Evolutionary conservation across 2,113 vertebrate species (phyloP), one percentile per base, ranked within the genome.

Genomic region (Serilophus lunatus): DNA sequence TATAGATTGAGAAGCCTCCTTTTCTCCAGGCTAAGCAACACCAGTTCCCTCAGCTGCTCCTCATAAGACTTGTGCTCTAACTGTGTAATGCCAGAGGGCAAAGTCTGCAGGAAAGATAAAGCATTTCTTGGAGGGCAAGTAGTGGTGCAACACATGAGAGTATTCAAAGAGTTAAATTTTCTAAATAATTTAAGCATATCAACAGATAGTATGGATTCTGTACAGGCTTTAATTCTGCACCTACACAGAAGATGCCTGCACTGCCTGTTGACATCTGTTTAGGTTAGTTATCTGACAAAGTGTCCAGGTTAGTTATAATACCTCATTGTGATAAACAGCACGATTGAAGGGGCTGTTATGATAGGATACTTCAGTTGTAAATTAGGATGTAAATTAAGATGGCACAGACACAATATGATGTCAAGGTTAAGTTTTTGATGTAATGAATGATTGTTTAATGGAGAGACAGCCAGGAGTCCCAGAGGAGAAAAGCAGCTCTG

Each of bases 321-420:
- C 66, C 61, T 95, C 92, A 57, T 91, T 87, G 78, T 94, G 93
- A 87, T 82, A 92, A 91, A 88, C 66, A 69, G 42, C 56, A 70
- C 44, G 49, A 95, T 93, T 85, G 88, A 94, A 90, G 75, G 80
- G 66, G 38, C 66, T 65, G 42, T 92, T 93, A 85, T 72, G 70
- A 53, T 56, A 90, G 90, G 59, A 69, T 80, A 74, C 79, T 90
- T 92, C 82, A 90, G 2, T 36, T 82, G 71, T 83, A 92, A 92
- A 96, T 94, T 88, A 86, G 85, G 75, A 72, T 82, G 71, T 83
- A 92, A 92, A 96, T 94, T 88, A 86, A 87, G 75, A 72, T 94
- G 88, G 88, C 90, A 65, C 45, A 85, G 75, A 65, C 53, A 60
- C 36, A 77, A 82, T 93, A 92, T 54, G 75, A 95, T 92, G 54